Evolutionary conservation across 2,888 invertebrate genomes (phyloP), one percentile per base, ranked within the genome.

Genomic region (Lochmaea capreae): DNA sequence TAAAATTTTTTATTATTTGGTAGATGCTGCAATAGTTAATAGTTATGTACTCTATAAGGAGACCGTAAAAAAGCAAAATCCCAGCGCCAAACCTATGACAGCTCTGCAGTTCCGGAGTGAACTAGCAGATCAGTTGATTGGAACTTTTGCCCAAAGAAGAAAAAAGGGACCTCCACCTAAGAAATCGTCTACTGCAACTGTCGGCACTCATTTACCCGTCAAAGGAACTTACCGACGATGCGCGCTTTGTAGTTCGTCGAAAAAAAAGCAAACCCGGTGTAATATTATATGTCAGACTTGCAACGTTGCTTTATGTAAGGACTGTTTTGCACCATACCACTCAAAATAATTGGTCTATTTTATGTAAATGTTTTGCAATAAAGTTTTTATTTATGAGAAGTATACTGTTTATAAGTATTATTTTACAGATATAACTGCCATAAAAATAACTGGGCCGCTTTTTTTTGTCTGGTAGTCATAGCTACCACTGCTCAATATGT

Each of bases 401-500:
- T 46, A 46, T 46, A 46, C 46, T 46, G 46, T 46, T 12, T 46
- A 46, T 46, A 46, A 46, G 46, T 52, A 52, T 52, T 52, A n/a
- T n/a, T 52, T 52, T 14, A n/a, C n/a, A n/a, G n/a, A 52, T 52
- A 52, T 52, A 52, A 52, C n/a, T 52, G n/a, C 52, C n/a, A 52
- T n/a, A n/a, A n/a, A 52, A 14, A 57, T 57, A 57, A 8, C 18
- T 57, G 16, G 16, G 11, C 16, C 16, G 57, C 18, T 57, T 18
- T 57, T 57, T 16, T 57, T 57, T 57, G 57, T 57, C 18, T 57
- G 57, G 57, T 57, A 57, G 18, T 11, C 57, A 57, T 57, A 57
- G 57, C 57, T 57, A 57, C 57, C 57, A 57, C 57, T 57, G 57
- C 57, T 57, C 57, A 14, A 57, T 18, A 57, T 57, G 18, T 18